Evolutionary conservation across 2,113 vertebrate species (phyloP), one percentile per base, ranked within the genome.

Genomic region (Microcebus tavaratra): DNA sequence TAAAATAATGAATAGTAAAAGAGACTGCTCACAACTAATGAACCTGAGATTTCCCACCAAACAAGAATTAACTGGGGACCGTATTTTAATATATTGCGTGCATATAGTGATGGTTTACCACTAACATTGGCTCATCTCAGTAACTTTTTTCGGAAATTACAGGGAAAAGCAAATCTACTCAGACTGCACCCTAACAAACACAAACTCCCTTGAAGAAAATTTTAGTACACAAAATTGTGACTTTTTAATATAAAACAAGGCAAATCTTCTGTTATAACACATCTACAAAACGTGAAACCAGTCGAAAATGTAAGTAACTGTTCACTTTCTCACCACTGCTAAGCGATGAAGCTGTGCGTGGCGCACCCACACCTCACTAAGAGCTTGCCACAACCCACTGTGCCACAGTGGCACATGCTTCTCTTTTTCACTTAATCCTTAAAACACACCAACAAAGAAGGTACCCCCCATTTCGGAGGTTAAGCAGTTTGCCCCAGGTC

Each of bases 1-100:
- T 87, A 93, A 90, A 87, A 68, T 86, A 81, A 61, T 61, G 59
- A 92, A 57, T 81, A 45, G 21, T 31, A 79, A 90, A 85, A 59
- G 9, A 8, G 17, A 80, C 23, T 86, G 31, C 34, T 85, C 73
- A 59, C 76, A 79, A 57, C 39, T 59, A 91, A 72, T 78, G 53
- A 93, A 39, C n/a, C 55, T 13, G 4, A 78, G 45, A 83, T 78
- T 65, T 70, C 36, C 48, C 76, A 57, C 20, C 53, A 88, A 82
- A 70, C 0, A 87, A 59, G 59, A 93, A 67, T 82, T 25, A 78
- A 70, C 8, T 55, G 50, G 29, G n/a, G 57, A 61, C 27, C 25
- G 23, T 82, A 82, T 39, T 82, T 73, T 70, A 70, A 88, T 39
- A 88, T 23, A 29, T 0, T 67, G 57, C 12, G 13, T 78, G n/a